Evolutionary conservation across 1,140 invertebrate genomes (phyloP).

Genomic region (Leguminivora glycinivorella): DNA sequence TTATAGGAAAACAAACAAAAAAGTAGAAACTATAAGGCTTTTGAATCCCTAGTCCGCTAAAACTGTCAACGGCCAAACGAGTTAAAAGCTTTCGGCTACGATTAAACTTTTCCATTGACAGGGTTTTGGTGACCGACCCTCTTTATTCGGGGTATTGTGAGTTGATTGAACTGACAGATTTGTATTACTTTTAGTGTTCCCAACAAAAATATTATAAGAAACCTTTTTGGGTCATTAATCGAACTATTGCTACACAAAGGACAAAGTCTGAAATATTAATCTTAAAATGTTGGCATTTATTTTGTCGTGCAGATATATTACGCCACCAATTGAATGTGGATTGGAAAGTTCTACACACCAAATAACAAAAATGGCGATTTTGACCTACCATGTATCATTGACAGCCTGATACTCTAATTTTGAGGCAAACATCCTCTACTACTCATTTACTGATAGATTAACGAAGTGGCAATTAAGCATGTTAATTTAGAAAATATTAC

Average conservation of each 20-base stretch:
- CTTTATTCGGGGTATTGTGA: constrained; percentile 12
- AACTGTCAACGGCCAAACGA: constrained; percentile 16
- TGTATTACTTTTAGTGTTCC: not conserved
- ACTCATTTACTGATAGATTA: too few species aligned
- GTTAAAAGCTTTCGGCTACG: constrained; percentile 16
- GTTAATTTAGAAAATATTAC: too few species aligned
- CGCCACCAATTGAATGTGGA: too few species aligned
- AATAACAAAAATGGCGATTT: too few species aligned
- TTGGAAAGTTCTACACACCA: too few species aligned
- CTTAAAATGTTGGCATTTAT: too few species aligned
- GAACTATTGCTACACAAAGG: not conserved
- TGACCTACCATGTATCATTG: too few species aligned
- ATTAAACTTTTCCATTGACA: constrained; percentile 29
- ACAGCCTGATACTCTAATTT: too few species aligned
- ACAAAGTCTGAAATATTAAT: not conserved
- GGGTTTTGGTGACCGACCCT: not conserved
- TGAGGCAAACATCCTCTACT: too few species aligned
- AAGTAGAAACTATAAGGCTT: constrained; percentile 30
- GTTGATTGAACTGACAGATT: constrained; percentile 3
- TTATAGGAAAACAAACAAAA: constrained; percentile 51
- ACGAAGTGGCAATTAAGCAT: too few species aligned
- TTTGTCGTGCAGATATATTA: too few species aligned
- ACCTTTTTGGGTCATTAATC: not conserved
- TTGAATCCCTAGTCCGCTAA: not conserved
- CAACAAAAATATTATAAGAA: not conserved